phyloP scores from a whole-genome alignment of 2,797 vertebrate genomes.

The Melanotaenia boesemani region DNA sequence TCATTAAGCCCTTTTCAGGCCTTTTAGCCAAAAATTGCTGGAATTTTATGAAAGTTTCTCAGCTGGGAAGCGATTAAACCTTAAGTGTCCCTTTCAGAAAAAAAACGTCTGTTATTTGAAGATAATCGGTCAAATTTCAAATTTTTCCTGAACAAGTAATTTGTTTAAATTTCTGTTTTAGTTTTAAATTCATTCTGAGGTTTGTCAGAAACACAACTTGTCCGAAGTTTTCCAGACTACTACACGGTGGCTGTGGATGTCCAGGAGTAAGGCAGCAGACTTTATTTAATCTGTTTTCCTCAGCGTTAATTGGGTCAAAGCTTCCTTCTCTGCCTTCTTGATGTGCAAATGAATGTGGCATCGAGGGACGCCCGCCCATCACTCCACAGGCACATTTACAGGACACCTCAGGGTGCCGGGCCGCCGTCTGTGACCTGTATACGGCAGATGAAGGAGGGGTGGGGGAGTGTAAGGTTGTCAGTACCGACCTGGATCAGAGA shows the following conservation, averaged over 20 bases:
- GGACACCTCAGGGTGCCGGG: constrained; percentile 78
- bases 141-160: too few species aligned
- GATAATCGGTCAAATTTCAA: too few species aligned
- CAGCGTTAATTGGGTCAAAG: constrained; percentile 82
- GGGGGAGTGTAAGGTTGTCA: constrained; percentile 62
- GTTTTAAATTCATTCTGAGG: too few species aligned
- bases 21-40: too few species aligned
- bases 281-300: constrained; percentile 72
- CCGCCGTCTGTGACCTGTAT: constrained; percentile 75
- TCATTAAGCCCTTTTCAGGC: too few species aligned
- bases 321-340: constrained; percentile 75
- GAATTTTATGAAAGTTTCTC: too few species aligned
- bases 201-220: too few species aligned
- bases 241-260: constrained; percentile 39
- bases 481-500: constrained; percentile 69
- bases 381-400: constrained; percentile 76
- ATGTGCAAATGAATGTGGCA: constrained; percentile 81
- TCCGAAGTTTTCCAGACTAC: background rate
- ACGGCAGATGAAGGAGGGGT: constrained; percentile 62
- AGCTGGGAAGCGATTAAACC: too few species aligned
- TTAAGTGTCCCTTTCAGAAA: too few species aligned
- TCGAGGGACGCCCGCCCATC: constrained; percentile 68
- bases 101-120: too few species aligned
- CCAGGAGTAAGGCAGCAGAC: constrained; percentile 62
- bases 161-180: too few species aligned